Base-by-base conservation (phyloP, 2,113 vertebrate species). In the Hepsetus odoe region DNA sequence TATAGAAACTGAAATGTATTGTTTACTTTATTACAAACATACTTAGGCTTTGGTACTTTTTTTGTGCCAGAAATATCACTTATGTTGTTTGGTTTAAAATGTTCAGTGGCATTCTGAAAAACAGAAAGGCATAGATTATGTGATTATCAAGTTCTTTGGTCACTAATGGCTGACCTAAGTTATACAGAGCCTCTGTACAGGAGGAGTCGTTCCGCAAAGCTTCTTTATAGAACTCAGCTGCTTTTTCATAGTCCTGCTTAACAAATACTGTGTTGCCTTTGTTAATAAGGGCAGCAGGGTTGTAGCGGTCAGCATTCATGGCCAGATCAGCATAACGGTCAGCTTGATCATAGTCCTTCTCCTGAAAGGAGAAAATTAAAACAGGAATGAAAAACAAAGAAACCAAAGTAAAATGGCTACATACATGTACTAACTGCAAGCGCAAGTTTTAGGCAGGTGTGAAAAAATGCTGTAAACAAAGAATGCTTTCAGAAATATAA, bases 171-270 rank as follows among this genome's bases (percentile, higher is more conserved):
- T 91, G 87, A 98, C 98, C 98, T 83, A 99, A 91, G 86, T 99
- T 99, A 83, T 98, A 98, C 74, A 98, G 95, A 3, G 95, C 96
- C 90, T 98, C 97, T 0, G 97, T 97, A 88, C 97, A 99, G 5
- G 95, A 98, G 0, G 96, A 98, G 84, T 99, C 98, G 5, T 98
- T 99, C 85, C 96, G 93, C 51, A 99, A 91, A 20, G 98, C 96
- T 84, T 99, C 98, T 79, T 96, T 97, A 83, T 95, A 99, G 86
- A 96, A 98, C 83, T 99, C 98, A 22, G 95, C 94, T 77, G 98
- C 95, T 89, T 98, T 99, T 82, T 97, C 97, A 61, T 89, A 95
- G 83, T 99, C 97, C 74, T 94, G 93, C 7, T 87, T 96, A 84
- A 92, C 89, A 86, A 96, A 98, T 83, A 96, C 87, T 0, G 94